Base-by-base conservation (phyloP, 2,797 vertebrate genomes). In the Peromyscus melanophrys region DNA sequence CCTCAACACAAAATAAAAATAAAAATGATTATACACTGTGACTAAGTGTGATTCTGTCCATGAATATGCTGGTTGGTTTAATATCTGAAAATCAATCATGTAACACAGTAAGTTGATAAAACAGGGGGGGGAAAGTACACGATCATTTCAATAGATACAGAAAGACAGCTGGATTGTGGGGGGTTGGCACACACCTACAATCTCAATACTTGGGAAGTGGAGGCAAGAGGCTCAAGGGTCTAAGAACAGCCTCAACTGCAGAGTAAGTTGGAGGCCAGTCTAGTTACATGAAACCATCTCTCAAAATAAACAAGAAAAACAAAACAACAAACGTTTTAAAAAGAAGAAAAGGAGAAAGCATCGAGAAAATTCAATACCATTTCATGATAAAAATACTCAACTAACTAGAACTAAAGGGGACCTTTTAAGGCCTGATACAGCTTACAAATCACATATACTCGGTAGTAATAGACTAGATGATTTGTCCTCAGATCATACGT, bases 61-160 rank as follows among this genome's bases (percentile, higher is more conserved):
- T 12, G 29, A 92, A 83, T 59, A 59, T 90, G 34, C 25, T 89
- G 37, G 4, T 81, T 91, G 46, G 52, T 59, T 86, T 75, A 46
- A 83, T 11, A 89, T 73, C 59, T 82, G 59, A 85, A 96, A 92
- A 89, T 85, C 65, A 85, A 27, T 69, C 40, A 76, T 34, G 3
- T 52, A 57, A 81, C n/a, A 65, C 17, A 55, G 13, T 55, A 67
- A 49, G 31, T 75, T 89, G 73, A 77, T 65, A 73, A 6, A 57
- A 77, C 31, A 25, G 55, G 31, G 1, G 8, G 8, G 23, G 34
- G 88, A 89, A 69, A 75, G 31, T 16, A 55, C 31, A 71, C 1
- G 2, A 73, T 78, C 27, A 63, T 94, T 34, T 77, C 59, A 77
- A 37, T 73, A 6, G 16, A 73, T 17, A 73, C n/a, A 87, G 46